These are phyloP conservation scores for Bombyx mandarina DNA, from an alignment of 1,140 invertebrate species.

Conservation along the genomic window DNA sequence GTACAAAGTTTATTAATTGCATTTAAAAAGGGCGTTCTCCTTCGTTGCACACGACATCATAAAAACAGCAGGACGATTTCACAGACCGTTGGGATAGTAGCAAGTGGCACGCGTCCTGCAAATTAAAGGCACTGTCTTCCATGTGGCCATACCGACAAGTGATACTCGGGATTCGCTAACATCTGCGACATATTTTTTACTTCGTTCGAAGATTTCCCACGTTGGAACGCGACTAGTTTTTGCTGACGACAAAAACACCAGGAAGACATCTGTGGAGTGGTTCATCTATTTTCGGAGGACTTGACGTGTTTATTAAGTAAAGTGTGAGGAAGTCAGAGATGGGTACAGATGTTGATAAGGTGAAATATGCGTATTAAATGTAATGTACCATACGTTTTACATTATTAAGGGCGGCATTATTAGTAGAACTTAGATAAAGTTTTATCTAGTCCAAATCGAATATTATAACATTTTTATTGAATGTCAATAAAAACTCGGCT, in stretches of 20 bases:
- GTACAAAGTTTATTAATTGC: background rate
- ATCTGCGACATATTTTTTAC: conserved; percentile 46
- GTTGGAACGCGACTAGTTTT: conserved; percentile 52
- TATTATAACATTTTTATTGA: too few relatives aligned
- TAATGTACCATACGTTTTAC: too few relatives aligned
- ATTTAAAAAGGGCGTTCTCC: conserved; percentile 6
- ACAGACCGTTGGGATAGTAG: conserved; percentile 44
- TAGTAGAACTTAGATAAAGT: too few relatives aligned
- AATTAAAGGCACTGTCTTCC: conserved; percentile 23
- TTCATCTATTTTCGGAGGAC: conserved; percentile 43
- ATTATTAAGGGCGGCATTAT: too few relatives aligned
- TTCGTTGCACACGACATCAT: conserved; percentile 19
- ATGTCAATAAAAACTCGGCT: too few relatives aligned
- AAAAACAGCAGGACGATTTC: conserved; percentile 55
- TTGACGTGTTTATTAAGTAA: conserved; percentile 40
- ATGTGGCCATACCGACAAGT: conserved; percentile 24
- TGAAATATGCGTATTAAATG: too few relatives aligned
- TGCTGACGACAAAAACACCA: conserved; percentile 39
- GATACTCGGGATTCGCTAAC: conserved; percentile 39
- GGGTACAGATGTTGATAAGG: conserved; percentile 5
- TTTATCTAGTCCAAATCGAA: too few relatives aligned
- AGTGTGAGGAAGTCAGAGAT: conserved; percentile 37
- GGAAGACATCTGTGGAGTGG: conserved; percentile 55
- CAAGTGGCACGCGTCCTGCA: conserved; percentile 56
- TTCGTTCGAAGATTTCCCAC: conserved; percentile 44